Conservation (phyloP, 2,888 invertebrate genomes). For the Agrenia bidenticulata region DNA sequence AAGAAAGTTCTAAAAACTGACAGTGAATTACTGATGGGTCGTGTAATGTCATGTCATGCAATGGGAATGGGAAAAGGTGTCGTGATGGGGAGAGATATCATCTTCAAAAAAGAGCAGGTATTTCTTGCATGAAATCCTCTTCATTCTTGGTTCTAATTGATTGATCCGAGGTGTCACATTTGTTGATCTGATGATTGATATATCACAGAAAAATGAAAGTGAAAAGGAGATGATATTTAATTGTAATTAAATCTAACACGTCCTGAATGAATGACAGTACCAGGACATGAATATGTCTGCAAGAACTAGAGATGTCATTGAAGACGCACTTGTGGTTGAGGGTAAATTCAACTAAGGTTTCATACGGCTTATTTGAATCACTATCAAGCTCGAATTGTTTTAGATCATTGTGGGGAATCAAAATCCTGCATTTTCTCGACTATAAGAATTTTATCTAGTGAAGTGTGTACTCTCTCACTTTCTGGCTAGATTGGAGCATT, state of each 20-base stretch:
- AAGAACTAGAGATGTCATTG: no score
- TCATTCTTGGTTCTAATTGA: conserved; percentile 2
- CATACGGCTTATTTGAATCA: no score
- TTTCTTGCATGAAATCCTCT: conserved; percentile 3
- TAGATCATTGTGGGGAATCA: no score
- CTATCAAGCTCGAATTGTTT: no score
- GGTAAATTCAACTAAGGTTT: conserved; percentile 1
- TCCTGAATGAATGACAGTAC: no score
- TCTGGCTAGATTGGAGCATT: conserved; percentile 68
- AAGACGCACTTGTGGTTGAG: no score
- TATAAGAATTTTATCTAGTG: no score
- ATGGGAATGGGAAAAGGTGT: background rate
- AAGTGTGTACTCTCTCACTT: conserved; percentile 1
- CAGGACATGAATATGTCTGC: no score
- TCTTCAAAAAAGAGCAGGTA: background rate
- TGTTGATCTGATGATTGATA: conserved; percentile 4
- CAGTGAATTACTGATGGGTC: background rate
- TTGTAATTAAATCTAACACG: no score
- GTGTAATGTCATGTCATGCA: background rate
- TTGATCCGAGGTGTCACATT: background rate
- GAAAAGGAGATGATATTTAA: background rate
- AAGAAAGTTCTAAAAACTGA: background rate
- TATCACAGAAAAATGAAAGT: conserved; percentile 7
- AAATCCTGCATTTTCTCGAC: no score
- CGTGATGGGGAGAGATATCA: background rate